Base-by-base conservation (phyloP, 2,888 invertebrate genomes). In the Drosophila falleni region DNA sequence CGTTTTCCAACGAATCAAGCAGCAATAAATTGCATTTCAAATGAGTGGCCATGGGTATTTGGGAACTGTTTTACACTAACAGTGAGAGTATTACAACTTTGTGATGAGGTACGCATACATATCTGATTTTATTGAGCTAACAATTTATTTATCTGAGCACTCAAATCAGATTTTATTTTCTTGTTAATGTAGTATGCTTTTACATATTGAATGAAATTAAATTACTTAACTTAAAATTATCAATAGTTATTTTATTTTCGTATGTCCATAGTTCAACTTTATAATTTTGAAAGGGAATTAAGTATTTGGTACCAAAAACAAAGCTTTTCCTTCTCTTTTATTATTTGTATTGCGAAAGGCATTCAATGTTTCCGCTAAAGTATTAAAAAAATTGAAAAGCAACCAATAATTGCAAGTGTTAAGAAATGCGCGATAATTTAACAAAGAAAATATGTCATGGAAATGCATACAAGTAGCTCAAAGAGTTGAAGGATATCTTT, bases 11-110 rank as follows among this genome's bases (percentile, higher is more conserved):
- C 26, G 35, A 35, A 67, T 13, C 29, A 4, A 66, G 31, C 47
- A 70, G 63, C 39, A 67, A 51, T 77, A 62, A 78, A 77, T 50
- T 65, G 55, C 68, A 60, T 53, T 68, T 65, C 6, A 59, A 44
- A 62, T 53, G 58, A 9, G 15, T 59, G 47, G 35, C 59, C 71
- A 50, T 41, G 46, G 37, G 23, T n/a, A 13, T 15, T 29, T 37
- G 13, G 29, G 13, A 13, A n/a, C 15, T 26, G 6, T 5, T 8
- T 11, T 62, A 47, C 29, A 0, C 55, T 31, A 5, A 31, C 33
- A 58, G 31, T 44, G 1, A 37, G 44, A 44, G 46, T 35, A 10
- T 49, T 31, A 2, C 8, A 29, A 8, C 29, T 29, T 5, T 29
- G 29, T 29, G 29, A 29, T 29, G 23, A 23, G 23, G 23, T 23